phyloP scores from a whole-genome alignment of 2,797 vertebrate species.

The Phoeniculus purpureus region DNA sequence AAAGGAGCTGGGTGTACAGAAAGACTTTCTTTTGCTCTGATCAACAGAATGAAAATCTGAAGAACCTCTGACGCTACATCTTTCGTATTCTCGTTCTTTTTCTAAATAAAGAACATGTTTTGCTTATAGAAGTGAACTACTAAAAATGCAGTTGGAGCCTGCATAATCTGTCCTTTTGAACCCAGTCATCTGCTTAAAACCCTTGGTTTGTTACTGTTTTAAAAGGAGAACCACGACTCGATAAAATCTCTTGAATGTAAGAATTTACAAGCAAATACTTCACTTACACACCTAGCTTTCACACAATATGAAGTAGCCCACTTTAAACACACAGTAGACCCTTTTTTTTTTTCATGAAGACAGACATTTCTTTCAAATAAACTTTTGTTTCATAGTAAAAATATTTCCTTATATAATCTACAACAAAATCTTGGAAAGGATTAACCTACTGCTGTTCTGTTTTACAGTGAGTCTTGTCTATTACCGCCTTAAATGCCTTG shows the following conservation, averaged over 20 bases:
- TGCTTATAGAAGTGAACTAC: not conserved
- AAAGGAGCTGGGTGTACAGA: not conserved
- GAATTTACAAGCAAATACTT: not conserved
- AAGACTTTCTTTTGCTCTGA: slow-evolving; percentile 19
- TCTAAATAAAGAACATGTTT: not conserved
- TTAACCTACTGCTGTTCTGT: not conserved
- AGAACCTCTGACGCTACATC: slow-evolving; percentile 1
- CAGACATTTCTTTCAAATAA: not conserved
- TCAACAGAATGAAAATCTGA: not conserved
- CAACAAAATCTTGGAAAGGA: not conserved
- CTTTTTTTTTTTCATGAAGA: not conserved
- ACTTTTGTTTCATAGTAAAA: not conserved
- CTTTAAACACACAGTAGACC: not conserved
- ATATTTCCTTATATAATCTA: not conserved
- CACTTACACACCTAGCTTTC: not conserved
- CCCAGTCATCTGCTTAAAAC: not conserved
- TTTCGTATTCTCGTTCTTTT: slow-evolving; percentile 28
- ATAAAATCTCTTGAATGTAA: not conserved
- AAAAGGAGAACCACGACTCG: not conserved
- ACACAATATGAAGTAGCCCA: not conserved
- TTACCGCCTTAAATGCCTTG: not conserved
- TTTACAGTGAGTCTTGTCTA: not conserved
- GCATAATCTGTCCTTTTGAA: slow-evolving; percentile 18
- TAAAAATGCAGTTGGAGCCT: not conserved
- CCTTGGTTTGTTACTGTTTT: not conserved